Evolutionary conservation across 2,888 invertebrate genomes (phyloP).

Genomic region (Acanthococcus lagerstroemiae): DNA sequence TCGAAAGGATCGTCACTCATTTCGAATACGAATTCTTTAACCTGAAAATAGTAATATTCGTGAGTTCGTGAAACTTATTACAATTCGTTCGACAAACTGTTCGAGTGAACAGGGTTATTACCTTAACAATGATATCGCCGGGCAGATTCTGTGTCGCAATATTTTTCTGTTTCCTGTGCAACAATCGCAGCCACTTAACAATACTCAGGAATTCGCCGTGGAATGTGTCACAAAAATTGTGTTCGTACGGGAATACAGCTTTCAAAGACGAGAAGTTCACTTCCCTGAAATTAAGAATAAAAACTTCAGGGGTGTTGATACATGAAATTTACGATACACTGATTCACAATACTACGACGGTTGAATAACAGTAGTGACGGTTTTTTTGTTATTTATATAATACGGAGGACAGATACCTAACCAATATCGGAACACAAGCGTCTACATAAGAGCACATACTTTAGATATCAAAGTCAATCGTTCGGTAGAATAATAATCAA

Average conservation of each 20-base stretch:
- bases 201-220: conserved; percentile 82
- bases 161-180: conserved; percentile 49
- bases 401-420: too few species aligned
- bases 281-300: conserved; percentile 45
- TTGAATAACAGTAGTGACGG: too few species aligned
- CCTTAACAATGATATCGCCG: conserved; percentile 79
- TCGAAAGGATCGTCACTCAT: conserved; percentile 98
- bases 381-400: too few species aligned
- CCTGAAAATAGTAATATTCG: conserved; percentile 47
- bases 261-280: conserved; percentile 55
- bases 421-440: too few species aligned
- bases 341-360: too few species aligned
- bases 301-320: too few species aligned
- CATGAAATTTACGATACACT: too few species aligned
- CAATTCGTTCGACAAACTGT: too few species aligned
- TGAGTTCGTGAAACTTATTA: too few species aligned
- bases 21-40: conserved; percentile 79
- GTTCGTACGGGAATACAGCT: conserved; percentile 73
- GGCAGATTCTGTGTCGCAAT: conserved; percentile 56
- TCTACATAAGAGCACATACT: too few species aligned
- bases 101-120: conserved; percentile 46
- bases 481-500: too few species aligned
- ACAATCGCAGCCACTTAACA: conserved; percentile 84
- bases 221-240: conserved; percentile 76
- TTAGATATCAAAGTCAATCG: too few species aligned